Percentiles rank a stretch among this genome's conserved stretches.
Evolutionary conservation across 1,140 invertebrate genomes (phyloP).

Genomic region (Apis mellifera): DNA sequence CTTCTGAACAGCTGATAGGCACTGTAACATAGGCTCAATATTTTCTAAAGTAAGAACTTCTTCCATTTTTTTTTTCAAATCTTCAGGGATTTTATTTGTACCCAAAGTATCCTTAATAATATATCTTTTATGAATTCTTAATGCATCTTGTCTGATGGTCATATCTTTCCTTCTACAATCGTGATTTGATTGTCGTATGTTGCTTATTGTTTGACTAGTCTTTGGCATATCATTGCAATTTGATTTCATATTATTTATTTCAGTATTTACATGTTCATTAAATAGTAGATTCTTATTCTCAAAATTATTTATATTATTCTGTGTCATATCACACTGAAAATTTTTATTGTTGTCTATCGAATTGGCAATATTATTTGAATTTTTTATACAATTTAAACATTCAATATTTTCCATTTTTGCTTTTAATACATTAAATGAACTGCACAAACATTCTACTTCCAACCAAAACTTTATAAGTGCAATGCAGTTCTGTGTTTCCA

Average conservation of each 20-base stretch:
- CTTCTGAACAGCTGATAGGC: conserved; percentile 71
- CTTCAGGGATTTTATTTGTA: conserved; percentile 76
- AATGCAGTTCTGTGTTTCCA: conserved; percentile 84
- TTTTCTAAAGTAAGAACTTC: conserved; percentile 73
- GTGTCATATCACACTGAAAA: conserved; percentile 32
- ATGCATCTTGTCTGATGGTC: conserved; percentile 77
- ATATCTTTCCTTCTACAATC: conserved; percentile 47
- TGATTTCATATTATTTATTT: conserved; percentile 51
- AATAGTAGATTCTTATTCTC: conserved; percentile 12
- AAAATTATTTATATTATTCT: conserved; percentile 23
- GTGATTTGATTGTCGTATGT: conserved; percentile 59
- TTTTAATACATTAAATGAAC: conserved; percentile 13
- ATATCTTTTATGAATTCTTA: conserved; percentile 82
- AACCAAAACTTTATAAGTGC: conserved; percentile 87
- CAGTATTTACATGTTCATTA: conserved; percentile 45
- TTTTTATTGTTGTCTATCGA: conserved; percentile 57
- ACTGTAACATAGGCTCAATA: conserved; percentile 70
- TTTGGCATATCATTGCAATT: conserved; percentile 73
- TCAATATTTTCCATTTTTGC: not conserved
- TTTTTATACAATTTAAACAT: conserved; percentile 22
- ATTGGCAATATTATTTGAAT: conserved; percentile 11
- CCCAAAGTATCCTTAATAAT: conserved; percentile 78
- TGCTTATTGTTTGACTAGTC: conserved; percentile 68
- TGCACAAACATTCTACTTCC: conserved; percentile 86
- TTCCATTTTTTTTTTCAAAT: conserved; percentile 78